Evolutionary conservation across 2,888 invertebrate genomes (phyloP), one percentile per base, ranked within the genome.

Genomic region (Platypus cylindrus): DNA sequence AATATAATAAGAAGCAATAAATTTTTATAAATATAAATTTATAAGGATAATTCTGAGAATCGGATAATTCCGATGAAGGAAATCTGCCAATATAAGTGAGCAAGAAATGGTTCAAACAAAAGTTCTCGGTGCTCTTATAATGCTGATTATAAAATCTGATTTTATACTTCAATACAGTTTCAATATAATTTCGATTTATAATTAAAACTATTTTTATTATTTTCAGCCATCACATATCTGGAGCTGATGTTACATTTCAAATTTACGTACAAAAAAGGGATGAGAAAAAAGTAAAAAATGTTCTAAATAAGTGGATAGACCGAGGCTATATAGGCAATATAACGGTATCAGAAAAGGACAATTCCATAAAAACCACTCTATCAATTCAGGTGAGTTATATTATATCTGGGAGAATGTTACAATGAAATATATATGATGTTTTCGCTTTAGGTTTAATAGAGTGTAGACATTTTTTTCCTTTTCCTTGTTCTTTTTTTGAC

Each of bases 341-440:
- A 20, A 48, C 50, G 17, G 56, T 76, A 31, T 68, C 71, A 17
- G 73, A 79, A 1, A 75, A 78, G 38, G 73, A 75, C 48, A 68
- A 78, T 48, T 70, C 75, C 36, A 39, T 43, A 29, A 78, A 80
- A 47, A 79, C 81, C 1, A 73, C 78, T 1, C 62, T 82, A 1
- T 70, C 71, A 47, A 62, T 81, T 43, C 71, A 80, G 66, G 83
- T 82, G 38, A 46, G 45, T 33, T 22, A 25, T 32, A 11, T 8
- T 5, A 28, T 5, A n/a, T 11, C 5, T 11, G 20, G 20, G 9
- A 20, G 20, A 35, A 2, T 32, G 27, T 24, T 28, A 20, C 9
- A 3, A 8, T 26, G 13, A 26, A 26, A 17, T 34, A 28, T 18
- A 9, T 9, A 11, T 15, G 17, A n/a, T 9, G 15, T 27, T 17